These are phyloP conservation scores for Chiridota heheva DNA, from an alignment of 35 echinoderm and acorn worm genomes.

Conservation along the genomic window DNA sequence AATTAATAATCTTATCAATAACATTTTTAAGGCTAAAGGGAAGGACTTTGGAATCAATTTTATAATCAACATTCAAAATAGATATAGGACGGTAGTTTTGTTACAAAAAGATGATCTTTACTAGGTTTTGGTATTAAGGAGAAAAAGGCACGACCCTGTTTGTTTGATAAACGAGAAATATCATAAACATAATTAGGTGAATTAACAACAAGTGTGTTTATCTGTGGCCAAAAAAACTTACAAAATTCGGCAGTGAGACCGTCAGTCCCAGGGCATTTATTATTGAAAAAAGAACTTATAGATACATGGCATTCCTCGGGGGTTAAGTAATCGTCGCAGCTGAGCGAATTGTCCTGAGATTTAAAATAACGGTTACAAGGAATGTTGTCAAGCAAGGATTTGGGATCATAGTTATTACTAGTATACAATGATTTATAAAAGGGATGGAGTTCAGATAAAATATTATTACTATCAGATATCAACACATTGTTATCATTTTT, in stretches of 20 bases:
- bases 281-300: neutral
- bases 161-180: neutral
- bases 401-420: neutral
- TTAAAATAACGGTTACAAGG: neutral
- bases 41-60: constrained; percentile 8
- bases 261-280: neutral
- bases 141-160: neutral
- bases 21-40: constrained; percentile 1
- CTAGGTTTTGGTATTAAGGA: neutral
- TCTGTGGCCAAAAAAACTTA: constrained; percentile 15
- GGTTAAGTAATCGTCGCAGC: neutral
- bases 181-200: neutral
- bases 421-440: too few relatives aligned
- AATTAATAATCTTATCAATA: neutral
- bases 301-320: neutral
- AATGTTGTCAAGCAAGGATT: neutral
- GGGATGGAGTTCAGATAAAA: too few relatives aligned
- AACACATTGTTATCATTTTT: too few relatives aligned
- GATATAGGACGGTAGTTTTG: constrained; percentile 30
- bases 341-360: neutral
- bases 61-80: constrained; percentile 15
- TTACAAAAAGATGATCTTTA: constrained; percentile 1
- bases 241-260: neutral
- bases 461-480: too few relatives aligned
- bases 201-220: neutral